Base-by-base conservation (phyloP, 2,888 invertebrate species). In the Campoplex capitator region DNA sequence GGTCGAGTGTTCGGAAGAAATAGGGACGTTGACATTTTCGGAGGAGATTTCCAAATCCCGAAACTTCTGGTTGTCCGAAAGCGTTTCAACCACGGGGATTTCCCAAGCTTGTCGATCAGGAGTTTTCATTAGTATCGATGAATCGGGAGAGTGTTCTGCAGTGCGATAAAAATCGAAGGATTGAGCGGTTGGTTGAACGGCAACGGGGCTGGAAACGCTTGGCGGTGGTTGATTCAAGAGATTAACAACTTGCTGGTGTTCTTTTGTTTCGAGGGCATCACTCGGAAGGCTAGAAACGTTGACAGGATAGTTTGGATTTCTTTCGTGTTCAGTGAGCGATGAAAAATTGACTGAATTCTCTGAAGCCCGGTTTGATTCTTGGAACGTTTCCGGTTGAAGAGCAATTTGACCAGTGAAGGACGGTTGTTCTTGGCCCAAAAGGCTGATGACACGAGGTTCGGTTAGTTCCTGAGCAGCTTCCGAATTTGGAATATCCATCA, bases 171-270 rank as follows among this genome's bases (percentile, higher is more conserved):
- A 89, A 51, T 92, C 91, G 35, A 91, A 91, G 4, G 89, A 86
- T 83, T 91, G 91, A 35, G 91, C 89, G 6, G 89, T 88, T 6
- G 93, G 93, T 62, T 93, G 93, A 58, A 93, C 90, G 8, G 93
- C 92, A 0, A 93, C 93, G 0, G 93, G 93, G 89, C 93, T 93
- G 3, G 93, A 91, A 11, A 93, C 92, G 54, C 91, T 91, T 7
- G 92, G 93, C 0, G 91, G 91, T 7, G 91, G 92, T 85, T 93
- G 93, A 85, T 88, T 92, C 4, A 93, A 89, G 13, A 93, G 84
- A 67, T 91, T 93, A 11, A 93, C 92, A 42, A 93, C 91, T 80
- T 92, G 93, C 68, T 92, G 93, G 16, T 91, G 83, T 54, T 93
- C 92, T 62, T 91, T 92, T 0, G 78, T 83, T 18, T 92, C 92